These are phyloP conservation scores for Vanacampus margaritifer DNA, from an alignment of 2,113 vertebrate genomes.

Conservation along the genomic window DNA sequence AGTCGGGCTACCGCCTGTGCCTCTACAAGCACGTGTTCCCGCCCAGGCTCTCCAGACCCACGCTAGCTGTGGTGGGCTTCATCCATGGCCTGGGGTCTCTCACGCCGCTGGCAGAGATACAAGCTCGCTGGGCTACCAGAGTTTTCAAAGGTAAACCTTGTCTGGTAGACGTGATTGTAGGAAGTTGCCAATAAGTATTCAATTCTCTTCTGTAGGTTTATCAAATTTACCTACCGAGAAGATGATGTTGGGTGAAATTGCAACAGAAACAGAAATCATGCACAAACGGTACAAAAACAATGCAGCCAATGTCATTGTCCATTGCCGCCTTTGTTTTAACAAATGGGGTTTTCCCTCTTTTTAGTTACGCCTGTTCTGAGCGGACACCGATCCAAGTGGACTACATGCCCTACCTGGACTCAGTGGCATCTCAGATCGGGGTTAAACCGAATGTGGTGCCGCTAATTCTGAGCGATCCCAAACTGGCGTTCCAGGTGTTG, in stretches of 20 bases:
- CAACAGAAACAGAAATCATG: conserved; percentile 63
- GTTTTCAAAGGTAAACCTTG: conserved; percentile 79
- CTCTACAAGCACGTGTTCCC: conserved; percentile 83
- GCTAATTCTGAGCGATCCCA: conserved; percentile 79
- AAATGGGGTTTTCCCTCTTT: neutral
- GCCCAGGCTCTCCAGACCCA: conserved; percentile 73
- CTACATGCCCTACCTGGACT: conserved; percentile 77
- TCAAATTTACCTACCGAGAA: conserved; percentile 54
- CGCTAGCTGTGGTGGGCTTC: conserved; percentile 82
- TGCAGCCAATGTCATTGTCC: neutral
- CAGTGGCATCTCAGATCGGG: conserved; percentile 72
- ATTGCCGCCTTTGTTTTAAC: neutral
- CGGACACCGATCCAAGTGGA: conserved; percentile 69
- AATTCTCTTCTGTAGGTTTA: conserved; percentile 46
- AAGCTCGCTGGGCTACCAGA: conserved; percentile 80
- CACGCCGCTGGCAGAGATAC: conserved; percentile 82
- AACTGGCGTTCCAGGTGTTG: conserved; percentile 72
- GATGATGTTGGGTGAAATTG: conserved; percentile 69
- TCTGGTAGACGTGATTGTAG: neutral
- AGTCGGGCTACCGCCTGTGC: conserved; percentile 64
- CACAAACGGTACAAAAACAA: conserved; percentile 56
- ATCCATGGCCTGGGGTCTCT: conserved; percentile 76
- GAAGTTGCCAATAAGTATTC: neutral
- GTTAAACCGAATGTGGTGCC: conserved; percentile 69
- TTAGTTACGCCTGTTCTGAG: conserved; percentile 48